Percentiles rank a stretch among this genome's conserved stretches.
These are phyloP conservation scores for Clusia tigrina DNA, from an alignment of 2,888 invertebrate genomes.

Conservation along the genomic window DNA sequence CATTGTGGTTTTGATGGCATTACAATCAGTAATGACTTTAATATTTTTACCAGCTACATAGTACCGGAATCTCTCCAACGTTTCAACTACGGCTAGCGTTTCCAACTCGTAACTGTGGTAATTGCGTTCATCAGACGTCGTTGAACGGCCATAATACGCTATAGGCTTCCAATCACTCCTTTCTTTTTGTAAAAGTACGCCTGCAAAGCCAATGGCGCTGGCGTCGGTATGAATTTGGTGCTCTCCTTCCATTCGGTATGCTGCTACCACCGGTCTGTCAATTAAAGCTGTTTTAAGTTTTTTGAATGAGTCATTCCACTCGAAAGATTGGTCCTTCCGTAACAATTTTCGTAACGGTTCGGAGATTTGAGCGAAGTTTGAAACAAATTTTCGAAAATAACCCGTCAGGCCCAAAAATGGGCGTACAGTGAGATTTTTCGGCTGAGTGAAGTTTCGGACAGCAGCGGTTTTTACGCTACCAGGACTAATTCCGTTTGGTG, in stretches of 20 bases:
- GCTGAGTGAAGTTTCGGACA: not conserved
- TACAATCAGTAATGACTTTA: conserved; percentile 25
- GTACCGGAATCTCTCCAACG: conserved; percentile 27
- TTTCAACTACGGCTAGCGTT: conserved; percentile 37
- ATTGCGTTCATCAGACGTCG: conserved; percentile 22
- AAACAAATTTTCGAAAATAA: conserved; percentile 20
- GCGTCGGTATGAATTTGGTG: conserved; percentile 20
- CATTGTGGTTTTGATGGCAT: conserved; percentile 21
- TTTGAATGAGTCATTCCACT: conserved; percentile 20
- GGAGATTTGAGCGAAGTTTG: conserved; percentile 26
- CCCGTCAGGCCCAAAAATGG: conserved; percentile 32
- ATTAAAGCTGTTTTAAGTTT: conserved; percentile 18
- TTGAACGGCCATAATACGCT: conserved; percentile 21
- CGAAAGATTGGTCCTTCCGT: conserved; percentile 17
- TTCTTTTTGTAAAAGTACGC: conserved; percentile 17
- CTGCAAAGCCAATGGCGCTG: conserved; percentile 10
- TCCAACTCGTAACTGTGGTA: conserved; percentile 56
- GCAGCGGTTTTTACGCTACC: not conserved
- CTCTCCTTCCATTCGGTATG: conserved; percentile 21
- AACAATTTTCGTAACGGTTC: conserved; percentile 23
- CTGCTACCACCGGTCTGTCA: conserved; percentile 17
- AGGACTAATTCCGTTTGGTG: not conserved
- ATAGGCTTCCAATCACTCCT: conserved; percentile 19
- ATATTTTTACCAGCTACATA: conserved; percentile 32
- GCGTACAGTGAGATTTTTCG: conserved; percentile 10